A percentile compares a stretch with the other conserved stretches of the same genome.
These are phyloP conservation scores for Acrossocheilus fasciatus DNA, from an alignment of 2,797 vertebrate species.

Conservation along the genomic window DNA sequence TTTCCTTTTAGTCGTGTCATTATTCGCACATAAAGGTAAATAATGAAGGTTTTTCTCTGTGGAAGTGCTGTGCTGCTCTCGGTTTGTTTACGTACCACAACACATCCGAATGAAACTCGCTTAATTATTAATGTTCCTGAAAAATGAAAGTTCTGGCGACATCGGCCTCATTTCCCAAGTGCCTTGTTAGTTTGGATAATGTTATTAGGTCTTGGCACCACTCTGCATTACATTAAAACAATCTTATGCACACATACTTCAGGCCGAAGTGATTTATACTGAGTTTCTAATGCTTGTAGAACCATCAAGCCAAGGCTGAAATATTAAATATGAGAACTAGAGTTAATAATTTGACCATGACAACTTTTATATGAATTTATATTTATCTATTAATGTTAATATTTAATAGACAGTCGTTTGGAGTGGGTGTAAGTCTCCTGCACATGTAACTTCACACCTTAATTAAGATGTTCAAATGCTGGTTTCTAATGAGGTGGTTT, in stretches of 20 bases:
- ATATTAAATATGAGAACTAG: not conserved
- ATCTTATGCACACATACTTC: constrained; percentile 6
- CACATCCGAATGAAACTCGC: not conserved
- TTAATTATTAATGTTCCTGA: constrained; percentile 47
- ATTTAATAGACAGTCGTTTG: not conserved
- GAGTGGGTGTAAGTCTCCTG: not conserved
- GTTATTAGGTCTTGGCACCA: constrained; percentile 31
- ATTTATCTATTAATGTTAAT: not conserved
- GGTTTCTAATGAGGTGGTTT: constrained; percentile 25
- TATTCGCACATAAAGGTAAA: constrained; percentile 11
- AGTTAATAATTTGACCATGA: not conserved
- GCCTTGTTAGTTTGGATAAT: constrained; percentile 36
- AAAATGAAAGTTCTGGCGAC: constrained; percentile 35
- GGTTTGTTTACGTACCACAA: constrained; percentile 3
- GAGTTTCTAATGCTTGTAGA: not conserved
- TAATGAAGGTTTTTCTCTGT: constrained; percentile 13
- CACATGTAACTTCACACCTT: constrained; percentile 21
- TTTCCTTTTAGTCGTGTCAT: not conserved
- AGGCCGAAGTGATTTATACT: not conserved
- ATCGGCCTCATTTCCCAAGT: not conserved
- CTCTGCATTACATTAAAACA: constrained; percentile 30
- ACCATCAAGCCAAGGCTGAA: not conserved
- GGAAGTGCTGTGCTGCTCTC: not conserved
- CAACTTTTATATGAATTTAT: not conserved
- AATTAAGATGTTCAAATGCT: constrained; percentile 23